Base-by-base conservation (phyloP, 2,797 vertebrate species). In the Eospalax fontanierii region DNA sequence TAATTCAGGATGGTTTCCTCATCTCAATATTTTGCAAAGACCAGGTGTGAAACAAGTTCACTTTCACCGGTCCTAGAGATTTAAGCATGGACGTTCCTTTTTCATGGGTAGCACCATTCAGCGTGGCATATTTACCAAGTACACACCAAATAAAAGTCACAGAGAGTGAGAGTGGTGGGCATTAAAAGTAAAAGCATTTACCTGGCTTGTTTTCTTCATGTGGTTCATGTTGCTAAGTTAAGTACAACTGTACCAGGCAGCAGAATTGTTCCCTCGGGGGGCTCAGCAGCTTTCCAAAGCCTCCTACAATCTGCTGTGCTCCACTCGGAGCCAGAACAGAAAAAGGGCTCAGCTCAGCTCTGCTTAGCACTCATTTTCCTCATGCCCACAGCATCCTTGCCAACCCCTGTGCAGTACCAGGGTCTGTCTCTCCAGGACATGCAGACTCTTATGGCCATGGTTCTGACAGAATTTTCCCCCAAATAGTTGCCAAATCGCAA, bases 211-310 rank as follows among this genome's bases (percentile, higher is more conserved):
- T 81, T 65, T 30, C 33, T 54, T 96, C 43, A 6, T 89, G 68
- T 35, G 15, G 4, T 75, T 40, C 26, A 8, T 50, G 57, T 90
- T 71, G 82, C 79, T 91, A 65, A 75, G 33, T 88, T 73, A 83
- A 80, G 54, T 68, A 4, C 40, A 88, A 92, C 59, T 75, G 28
- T 73, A 87, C 50, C 82, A 68, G 66, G 26, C 70, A 83, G 79
- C 0, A 21, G 61, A 86, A 83, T 18, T 73, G n/a, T 89, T 97
- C 94, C 68, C 83, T 40, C 21, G 66, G 70, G 87, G 84, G 93
- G 87, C 96, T 70, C 70, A 63, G 5, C 87, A 95, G 91, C n/a
- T 75, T 79, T 88, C 83, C 24, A 30, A 84, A 74, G 75, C 84
- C 83, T 65, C 57, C 40, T 63, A 38, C 84, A 91, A 59, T 93